phyloP scores from a whole-genome alignment of 2,797 vertebrate species.

The Chiroxiphia lanceolata region DNA sequence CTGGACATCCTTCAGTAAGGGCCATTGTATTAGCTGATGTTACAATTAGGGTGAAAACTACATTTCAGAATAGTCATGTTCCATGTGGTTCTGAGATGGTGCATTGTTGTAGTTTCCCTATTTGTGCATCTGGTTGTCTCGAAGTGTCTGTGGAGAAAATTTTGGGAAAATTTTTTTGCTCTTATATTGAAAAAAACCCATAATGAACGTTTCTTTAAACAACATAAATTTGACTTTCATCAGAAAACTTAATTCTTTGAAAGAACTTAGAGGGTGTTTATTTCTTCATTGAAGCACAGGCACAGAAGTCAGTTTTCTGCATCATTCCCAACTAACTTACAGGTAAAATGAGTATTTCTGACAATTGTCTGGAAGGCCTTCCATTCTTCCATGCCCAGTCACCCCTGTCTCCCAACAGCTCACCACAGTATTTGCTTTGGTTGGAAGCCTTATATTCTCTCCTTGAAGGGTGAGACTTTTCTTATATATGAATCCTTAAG shows the following conservation, averaged over 20 bases:
- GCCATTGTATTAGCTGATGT: neutral
- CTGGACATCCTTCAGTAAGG: neutral
- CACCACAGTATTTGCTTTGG: neutral
- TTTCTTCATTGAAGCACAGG: neutral
- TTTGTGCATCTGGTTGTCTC: neutral
- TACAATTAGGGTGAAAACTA: neutral
- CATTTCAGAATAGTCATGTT: neutral
- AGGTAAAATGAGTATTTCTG: neutral
- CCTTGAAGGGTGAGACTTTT: neutral
- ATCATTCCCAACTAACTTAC: neutral
- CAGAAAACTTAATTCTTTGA: neutral
- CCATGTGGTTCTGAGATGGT: neutral
- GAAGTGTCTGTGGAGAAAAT: neutral
- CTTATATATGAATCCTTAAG: neutral
- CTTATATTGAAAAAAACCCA: neutral
- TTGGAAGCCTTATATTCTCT: neutral
- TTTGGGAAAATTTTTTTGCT: neutral
- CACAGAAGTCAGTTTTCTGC: neutral
- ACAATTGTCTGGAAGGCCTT: neutral
- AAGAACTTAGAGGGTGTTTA: neutral
- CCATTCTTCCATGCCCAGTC: neutral
- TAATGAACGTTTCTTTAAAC: neutral
- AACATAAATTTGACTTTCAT: neutral
- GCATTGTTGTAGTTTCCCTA: neutral
- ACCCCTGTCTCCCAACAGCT: neutral